Percentiles rank a stretch among this genome's conserved stretches.
These are phyloP conservation scores for Sebastes hubbsi DNA, from an alignment of 2,797 vertebrate genomes.

Conservation along the genomic window DNA sequence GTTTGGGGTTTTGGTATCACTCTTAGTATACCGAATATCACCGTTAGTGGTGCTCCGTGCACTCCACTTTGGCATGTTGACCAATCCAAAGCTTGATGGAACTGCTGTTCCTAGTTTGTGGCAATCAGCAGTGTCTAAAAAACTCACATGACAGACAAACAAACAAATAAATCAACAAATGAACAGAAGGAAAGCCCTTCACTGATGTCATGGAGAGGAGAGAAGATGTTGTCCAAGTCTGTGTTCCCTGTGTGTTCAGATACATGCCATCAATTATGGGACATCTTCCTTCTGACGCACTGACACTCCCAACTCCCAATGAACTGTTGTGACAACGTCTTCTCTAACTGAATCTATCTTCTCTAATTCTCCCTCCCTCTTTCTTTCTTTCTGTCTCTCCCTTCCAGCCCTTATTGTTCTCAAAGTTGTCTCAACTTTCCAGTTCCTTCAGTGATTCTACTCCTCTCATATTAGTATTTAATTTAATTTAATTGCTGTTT, in stretches of 20 bases:
- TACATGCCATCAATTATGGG: background rate
- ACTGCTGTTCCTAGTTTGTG: background rate
- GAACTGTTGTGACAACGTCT: background rate
- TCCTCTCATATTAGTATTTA: background rate
- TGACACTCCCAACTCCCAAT: background rate
- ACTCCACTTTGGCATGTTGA: background rate
- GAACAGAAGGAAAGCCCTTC: background rate
- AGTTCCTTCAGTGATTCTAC: background rate
- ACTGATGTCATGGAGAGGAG: background rate
- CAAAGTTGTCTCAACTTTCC: background rate
- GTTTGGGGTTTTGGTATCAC: background rate
- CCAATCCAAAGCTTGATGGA: background rate
- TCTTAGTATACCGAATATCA: background rate
- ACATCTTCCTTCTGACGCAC: slow-evolving; percentile 1
- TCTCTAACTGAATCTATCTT: background rate
- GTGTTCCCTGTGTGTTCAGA: background rate
- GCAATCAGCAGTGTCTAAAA: background rate
- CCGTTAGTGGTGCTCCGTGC: background rate
- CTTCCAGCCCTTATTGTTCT: background rate
- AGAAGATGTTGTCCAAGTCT: background rate
- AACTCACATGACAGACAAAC: background rate
- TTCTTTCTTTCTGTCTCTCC: background rate
- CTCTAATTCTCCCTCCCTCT: background rate
- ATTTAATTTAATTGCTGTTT: too few relatives aligned
- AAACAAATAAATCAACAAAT: slow-evolving; percentile 8